Base-by-base conservation (phyloP, 1,140 invertebrate genomes). In the Asbolus verrucosus region DNA sequence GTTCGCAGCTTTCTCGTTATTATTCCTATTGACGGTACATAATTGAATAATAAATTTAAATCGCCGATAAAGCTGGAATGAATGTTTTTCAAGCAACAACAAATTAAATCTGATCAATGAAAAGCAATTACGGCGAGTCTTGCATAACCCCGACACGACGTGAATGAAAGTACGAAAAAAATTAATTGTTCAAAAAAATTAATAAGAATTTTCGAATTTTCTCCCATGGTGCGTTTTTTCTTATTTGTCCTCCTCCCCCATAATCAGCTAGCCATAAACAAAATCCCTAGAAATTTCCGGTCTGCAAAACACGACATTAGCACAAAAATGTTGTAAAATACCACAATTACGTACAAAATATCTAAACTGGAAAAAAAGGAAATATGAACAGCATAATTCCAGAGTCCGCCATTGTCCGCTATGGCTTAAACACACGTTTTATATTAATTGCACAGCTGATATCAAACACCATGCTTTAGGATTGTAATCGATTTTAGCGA, bases 401-500 rank as follows among this genome's bases (percentile, higher is more conserved):
- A 38, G 18, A 15, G 15, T n/a, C 67, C 27, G 66, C 59, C 66
- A 72, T 72, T 72, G 70, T 72, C 60, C 62, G 65, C 39, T 67
- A 66, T 54, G 60, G n/a, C 65, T 69, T 74, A 76, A 73, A 73
- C 65, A 76, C 60, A 74, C 65, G 72, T 68, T 72, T 69, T 69
- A 69, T 68, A 69, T 71, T 76, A 76, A 76, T 76, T 74, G 73
- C 69, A 73, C 72, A 66, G 70, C 71, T 67, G 72, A 71, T 73
- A 75, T 71, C 71, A 72, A 76, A 73, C 70, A 76, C 70, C 65
- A 67, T 69, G n/a, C 65, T 74, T 76, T 24, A 54, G 46, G 46
- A 54, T 54, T 76, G 71, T 75, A 77, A 77, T 77, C 75, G 75
- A 77, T 77, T 77, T 77, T 71, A 39, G 38, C 69, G 19, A 77